A percentile compares a stretch with the other conserved stretches of the same genome.
These are phyloP conservation scores for Anomalospiza imberbis DNA, from an alignment of 2,797 vertebrate species.

Conservation along the genomic window DNA sequence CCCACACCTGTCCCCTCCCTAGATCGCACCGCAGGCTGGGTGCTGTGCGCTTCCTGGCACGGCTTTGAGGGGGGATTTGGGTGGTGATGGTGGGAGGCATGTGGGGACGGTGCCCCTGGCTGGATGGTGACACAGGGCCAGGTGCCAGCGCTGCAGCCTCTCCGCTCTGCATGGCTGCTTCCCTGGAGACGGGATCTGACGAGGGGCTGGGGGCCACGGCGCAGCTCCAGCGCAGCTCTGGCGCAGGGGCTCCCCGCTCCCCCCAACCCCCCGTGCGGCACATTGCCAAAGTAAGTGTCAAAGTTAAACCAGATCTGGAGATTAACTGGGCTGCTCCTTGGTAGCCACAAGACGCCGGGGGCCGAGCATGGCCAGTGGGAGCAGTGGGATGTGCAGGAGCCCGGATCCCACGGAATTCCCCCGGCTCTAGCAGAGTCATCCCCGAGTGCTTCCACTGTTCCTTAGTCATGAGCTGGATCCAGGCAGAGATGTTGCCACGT, in stretches of 20 bases:
- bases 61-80: background rate
- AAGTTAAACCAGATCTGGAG: slow-evolving; percentile 50
- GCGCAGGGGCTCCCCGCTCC: rapidly evolving
- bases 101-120: background rate
- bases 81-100: background rate
- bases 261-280: background rate
- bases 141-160: background rate
- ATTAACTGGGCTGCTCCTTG: slow-evolving; percentile 14
- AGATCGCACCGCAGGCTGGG: background rate
- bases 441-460: background rate
- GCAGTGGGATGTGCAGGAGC: background rate
- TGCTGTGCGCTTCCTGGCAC: rapidly evolving
- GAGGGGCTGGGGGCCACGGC: background rate
- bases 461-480: background rate
- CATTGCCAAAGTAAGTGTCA: background rate
- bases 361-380: background rate
- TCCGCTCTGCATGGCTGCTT: background rate
- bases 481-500: background rate
- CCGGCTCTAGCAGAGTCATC: background rate
- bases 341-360: background rate
- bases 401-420: background rate
- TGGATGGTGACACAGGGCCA: background rate
- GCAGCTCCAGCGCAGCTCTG: rapidly evolving
- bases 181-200: background rate
- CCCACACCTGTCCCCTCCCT: slow-evolving; percentile 33